phyloP scores from a whole-genome alignment of 2,113 vertebrate genomes.

The Gobiocypris rarus region DNA sequence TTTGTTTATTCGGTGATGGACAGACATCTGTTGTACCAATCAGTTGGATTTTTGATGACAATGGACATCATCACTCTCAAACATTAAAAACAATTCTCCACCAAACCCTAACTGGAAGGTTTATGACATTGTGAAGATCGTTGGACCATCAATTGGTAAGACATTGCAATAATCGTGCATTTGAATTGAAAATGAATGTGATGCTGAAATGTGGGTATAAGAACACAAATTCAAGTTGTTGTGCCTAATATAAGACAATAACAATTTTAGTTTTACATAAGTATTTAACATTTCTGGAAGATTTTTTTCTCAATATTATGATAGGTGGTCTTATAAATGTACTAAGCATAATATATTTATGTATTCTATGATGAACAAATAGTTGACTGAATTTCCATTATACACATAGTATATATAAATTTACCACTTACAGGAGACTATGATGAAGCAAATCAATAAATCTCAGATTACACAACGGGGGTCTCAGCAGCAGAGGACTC shows the following conservation, averaged over 20 bases:
- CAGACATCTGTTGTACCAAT: constrained; percentile 12
- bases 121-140: constrained; percentile 1
- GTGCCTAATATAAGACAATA: neutral
- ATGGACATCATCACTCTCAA: constrained; percentile 1
- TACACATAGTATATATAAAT: neutral
- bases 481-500: no score
- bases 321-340: neutral
- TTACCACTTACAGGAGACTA: neutral
- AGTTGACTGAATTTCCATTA: neutral
- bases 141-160: neutral
- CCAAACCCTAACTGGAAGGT: neutral
- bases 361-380: neutral
- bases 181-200: neutral
- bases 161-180: neutral
- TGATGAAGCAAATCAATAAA: neutral
- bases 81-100: constrained; percentile 13
- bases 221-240: constrained; percentile 5
- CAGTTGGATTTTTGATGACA: constrained; percentile 11
- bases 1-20: constrained; percentile 6
- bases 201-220: neutral
- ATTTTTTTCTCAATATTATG: neutral
- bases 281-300: neutral
- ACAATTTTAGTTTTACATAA: neutral
- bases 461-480: no score
- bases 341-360: neutral